Percentiles rank a stretch among this genome's conserved stretches.
These are phyloP conservation scores for Fregata magnificens DNA, from an alignment of 2,113 vertebrate genomes.

Conservation along the genomic window DNA sequence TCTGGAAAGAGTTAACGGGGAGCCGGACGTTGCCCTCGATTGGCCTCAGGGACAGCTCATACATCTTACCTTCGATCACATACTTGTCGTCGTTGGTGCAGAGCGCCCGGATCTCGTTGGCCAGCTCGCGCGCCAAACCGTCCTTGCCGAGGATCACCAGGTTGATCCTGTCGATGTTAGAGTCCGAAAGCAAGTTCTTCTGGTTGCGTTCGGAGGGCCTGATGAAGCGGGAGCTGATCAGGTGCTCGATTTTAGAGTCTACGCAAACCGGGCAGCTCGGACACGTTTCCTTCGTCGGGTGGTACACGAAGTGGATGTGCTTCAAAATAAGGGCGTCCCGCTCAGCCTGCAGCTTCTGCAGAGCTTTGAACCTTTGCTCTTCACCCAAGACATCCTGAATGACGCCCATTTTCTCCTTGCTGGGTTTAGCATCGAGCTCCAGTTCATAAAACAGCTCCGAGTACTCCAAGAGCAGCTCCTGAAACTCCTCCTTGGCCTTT, in stretches of 20 bases:
- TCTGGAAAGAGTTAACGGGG: constrained; percentile 96
- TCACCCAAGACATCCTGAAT: constrained; percentile 94
- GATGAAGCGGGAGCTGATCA: constrained; percentile 80
- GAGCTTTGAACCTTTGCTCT: constrained; percentile 91
- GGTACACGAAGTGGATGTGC: constrained; percentile 98
- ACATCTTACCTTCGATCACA: constrained; percentile 90
- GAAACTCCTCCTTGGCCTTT: constrained; percentile 94
- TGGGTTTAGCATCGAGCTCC: constrained; percentile 95
- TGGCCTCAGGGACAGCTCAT: constrained; percentile 89
- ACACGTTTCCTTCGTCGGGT: constrained; percentile 95
- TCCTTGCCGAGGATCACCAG: constrained; percentile 95
- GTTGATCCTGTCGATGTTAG: constrained; percentile 87
- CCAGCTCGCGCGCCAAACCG: constrained; percentile 89
- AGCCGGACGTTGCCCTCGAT: constrained; percentile 96
- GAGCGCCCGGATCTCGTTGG: constrained; percentile 94
- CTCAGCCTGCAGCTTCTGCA: constrained; percentile 95
- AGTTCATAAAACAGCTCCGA: constrained; percentile 98
- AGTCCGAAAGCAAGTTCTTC: constrained; percentile 74
- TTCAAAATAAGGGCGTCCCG: constrained; percentile 95
- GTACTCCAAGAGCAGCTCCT: constrained; percentile 94
- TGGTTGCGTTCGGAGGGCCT: constrained; percentile 83
- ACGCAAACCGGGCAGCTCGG: constrained; percentile 87
- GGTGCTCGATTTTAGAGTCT: constrained; percentile 90
- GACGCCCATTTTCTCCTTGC: constrained; percentile 98
- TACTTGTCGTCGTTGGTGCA: constrained; percentile 94